phyloP scores from a whole-genome alignment of 1,140 invertebrate species.

The Leguminivora glycinivorella region DNA sequence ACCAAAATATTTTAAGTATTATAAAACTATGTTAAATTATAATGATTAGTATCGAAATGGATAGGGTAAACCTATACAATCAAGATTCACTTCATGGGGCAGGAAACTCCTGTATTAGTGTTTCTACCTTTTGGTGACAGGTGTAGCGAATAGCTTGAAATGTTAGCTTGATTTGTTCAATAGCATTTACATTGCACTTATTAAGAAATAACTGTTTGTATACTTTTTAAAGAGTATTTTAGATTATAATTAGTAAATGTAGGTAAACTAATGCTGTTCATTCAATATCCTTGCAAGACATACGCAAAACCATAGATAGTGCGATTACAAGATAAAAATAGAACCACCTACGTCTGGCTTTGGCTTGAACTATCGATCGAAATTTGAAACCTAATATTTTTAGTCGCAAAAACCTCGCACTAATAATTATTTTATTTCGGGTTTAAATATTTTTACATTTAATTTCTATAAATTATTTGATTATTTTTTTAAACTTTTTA shows the following conservation, averaged over 20 bases:
- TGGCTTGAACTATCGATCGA: background rate
- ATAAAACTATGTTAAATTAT: no score
- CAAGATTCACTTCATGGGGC: background rate
- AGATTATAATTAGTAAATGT: no score
- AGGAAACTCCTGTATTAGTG: background rate
- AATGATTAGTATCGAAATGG: no score
- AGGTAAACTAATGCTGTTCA: background rate
- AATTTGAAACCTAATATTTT: background rate
- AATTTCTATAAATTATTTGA: constrained; percentile 9
- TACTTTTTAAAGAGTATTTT: background rate
- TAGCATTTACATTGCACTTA: background rate
- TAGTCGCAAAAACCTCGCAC: background rate
- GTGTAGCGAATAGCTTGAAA: background rate
- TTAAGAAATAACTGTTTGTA: background rate
- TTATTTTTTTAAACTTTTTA: background rate
- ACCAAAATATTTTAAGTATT: no score
- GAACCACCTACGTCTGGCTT: background rate
- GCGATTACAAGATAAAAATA: background rate
- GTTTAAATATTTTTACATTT: constrained; percentile 1
- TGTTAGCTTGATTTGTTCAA: background rate
- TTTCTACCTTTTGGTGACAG: background rate
- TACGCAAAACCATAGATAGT: constrained; percentile 1
- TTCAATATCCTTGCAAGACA: background rate
- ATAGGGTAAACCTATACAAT: no score
- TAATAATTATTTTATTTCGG: background rate